Percentiles rank a stretch among this genome's conserved stretches.
Evolutionary conservation across 2,888 invertebrate genomes (phyloP).

Genomic region (Diplazon laetatorius): DNA sequence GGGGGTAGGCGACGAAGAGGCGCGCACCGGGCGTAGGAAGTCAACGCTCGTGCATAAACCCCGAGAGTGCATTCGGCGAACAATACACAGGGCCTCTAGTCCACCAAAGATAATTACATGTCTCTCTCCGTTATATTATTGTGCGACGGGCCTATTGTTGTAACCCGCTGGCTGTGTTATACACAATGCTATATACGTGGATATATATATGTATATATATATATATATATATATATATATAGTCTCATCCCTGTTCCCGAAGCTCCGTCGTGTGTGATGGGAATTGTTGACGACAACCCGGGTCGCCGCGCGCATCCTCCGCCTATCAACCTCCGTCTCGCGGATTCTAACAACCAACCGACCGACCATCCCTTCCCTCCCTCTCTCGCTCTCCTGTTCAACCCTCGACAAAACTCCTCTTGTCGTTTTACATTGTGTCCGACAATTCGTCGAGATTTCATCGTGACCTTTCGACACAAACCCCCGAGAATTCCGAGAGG

Average conservation of each 20-base stretch:
- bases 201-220: too few species aligned
- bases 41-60: conserved; percentile 56
- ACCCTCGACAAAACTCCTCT: neutral
- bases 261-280: conserved; percentile 34
- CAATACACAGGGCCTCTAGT: conserved; percentile 66
- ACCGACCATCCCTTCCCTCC: neutral
- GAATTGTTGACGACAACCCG: conserved; percentile 30
- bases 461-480: conserved; percentile 55
- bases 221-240: neutral
- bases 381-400: neutral
- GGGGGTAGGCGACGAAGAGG: conserved; percentile 40
- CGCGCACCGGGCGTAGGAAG: conserved; percentile 49
- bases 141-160: conserved; percentile 68
- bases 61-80: conserved; percentile 58
- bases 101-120: conserved; percentile 70
- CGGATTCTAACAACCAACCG: conserved; percentile 14
- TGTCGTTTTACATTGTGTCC: conserved; percentile 51
- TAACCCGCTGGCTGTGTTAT: conserved; percentile 57
- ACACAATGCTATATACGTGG: conserved; percentile 63
- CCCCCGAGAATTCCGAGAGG: conserved; percentile 1
- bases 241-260: conserved; percentile 51
- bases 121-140: conserved; percentile 71
- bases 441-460: conserved; percentile 52
- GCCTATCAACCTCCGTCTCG: conserved; percentile 24
- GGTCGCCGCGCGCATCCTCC: neutral